These are phyloP conservation scores for Volucella bombylans DNA, from an alignment of 2,888 invertebrate genomes.

Conservation along the genomic window DNA sequence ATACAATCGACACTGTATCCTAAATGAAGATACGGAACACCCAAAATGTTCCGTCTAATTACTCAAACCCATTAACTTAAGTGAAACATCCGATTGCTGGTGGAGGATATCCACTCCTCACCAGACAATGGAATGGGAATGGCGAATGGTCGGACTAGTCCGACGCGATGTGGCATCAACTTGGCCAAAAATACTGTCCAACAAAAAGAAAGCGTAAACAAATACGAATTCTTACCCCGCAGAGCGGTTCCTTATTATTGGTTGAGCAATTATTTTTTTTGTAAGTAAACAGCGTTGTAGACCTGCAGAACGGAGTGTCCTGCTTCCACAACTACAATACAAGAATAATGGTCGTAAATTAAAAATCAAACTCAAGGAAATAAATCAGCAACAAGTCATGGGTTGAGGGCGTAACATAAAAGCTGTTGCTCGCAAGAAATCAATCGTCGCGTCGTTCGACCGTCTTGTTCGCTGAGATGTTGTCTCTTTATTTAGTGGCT, in stretches of 20 bases:
- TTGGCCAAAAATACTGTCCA: conserved; percentile 50
- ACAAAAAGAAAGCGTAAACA: conserved; percentile 48
- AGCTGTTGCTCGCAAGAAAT: conserved; percentile 18
- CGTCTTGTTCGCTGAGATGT: conserved; percentile 61
- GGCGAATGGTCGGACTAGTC: no score
- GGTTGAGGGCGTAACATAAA: conserved; percentile 30
- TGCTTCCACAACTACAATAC: conserved; percentile 9
- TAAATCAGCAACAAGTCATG: conserved; percentile 60
- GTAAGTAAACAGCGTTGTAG: conserved; percentile 36
- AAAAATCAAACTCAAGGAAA: conserved; percentile 65
- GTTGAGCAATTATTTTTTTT: conserved; percentile 66
- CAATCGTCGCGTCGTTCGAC: neutral
- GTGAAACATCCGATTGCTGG: conserved; percentile 69
- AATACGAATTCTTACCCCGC: conserved; percentile 33
- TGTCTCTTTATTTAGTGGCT: conserved; percentile 72
- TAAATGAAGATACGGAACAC: conserved; percentile 42
- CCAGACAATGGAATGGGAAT: conserved; percentile 3
- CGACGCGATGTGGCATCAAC: neutral
- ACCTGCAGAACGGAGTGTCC: conserved; percentile 3
- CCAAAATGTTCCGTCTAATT: conserved; percentile 71
- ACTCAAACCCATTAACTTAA: conserved; percentile 74
- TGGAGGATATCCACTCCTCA: conserved; percentile 2
- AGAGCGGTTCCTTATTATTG: conserved; percentile 4
- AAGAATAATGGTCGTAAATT: conserved; percentile 67
- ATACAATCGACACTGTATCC: conserved; percentile 51